Base-by-base conservation (phyloP, 2,888 invertebrate genomes). In the Athalia rosae region DNA sequence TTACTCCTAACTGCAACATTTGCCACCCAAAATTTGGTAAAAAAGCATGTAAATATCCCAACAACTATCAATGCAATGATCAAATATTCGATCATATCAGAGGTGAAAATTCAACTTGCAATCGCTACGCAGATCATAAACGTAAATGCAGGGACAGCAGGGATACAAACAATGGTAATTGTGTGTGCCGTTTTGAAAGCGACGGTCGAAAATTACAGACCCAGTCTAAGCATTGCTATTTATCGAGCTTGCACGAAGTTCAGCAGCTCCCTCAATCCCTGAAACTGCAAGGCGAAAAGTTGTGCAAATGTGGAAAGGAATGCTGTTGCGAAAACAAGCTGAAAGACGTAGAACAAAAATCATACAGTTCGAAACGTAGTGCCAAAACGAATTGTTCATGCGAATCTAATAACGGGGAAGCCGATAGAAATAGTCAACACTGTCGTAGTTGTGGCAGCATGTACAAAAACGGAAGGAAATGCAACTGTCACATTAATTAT, bases 401-500 rank as follows among this genome's bases (percentile, higher is more conserved):
- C 53, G 77, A 77, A 77, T 61, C 77, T 5, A 43, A 15, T 13
- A 4, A 9, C 28, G 43, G 48, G 45, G 73, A 74, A 48, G 28
- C 6, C 9, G 48, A 47, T 41, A 61, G 48, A 15, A 74, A 13
- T 28, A 61, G 48, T 61, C 47, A 61, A 62, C 83, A 82, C 73
- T 89, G 89, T 78, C 83, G 85, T 11, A 79, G 78, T 59, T 89
- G 89, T 76, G 88, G 89, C 9, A 82, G 81, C 3, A 61, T 80
- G 69, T 88, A 87, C 78, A 84, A 86, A 74, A 86, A 83, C 43
- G 80, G 83, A 47, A 83, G 83, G 28, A 84, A 81, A 62, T 89
- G 88, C 69, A 81, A 73, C 15, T 89, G 88, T 76, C 76, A 71
- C 41, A 81, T 85, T 73, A 83, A 80, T 67, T 88, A 88, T 80